Conservation (phyloP, 1,140 invertebrate species). For the Micrasema minimum region DNA sequence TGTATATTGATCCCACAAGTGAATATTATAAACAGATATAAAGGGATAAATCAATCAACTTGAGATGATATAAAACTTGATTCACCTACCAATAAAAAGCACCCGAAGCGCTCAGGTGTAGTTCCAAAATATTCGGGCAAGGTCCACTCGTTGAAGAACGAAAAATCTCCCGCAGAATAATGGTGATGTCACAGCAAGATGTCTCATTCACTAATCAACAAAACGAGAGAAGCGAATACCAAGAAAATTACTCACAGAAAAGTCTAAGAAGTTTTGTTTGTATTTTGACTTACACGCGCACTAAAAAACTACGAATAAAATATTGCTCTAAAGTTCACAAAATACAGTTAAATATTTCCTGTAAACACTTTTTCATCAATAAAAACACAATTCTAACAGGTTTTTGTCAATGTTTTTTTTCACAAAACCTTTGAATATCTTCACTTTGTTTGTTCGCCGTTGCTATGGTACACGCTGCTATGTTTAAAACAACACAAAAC, state of each 20-base stretch:
- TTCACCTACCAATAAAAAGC: too few relatives aligned
- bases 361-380: conserved; percentile 5
- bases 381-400: not conserved
- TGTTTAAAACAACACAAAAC: not conserved
- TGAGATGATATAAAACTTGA: too few relatives aligned
- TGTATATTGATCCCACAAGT: too few relatives aligned
- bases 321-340: not conserved
- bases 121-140: too few relatives aligned
- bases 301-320: not conserved
- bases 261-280: too few relatives aligned
- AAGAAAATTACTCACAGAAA: too few relatives aligned
- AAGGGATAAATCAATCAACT: too few relatives aligned
- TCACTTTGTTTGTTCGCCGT: conserved; percentile 37
- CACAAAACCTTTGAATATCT: not conserved
- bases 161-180: not conserved
- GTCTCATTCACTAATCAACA: not conserved
- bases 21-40: too few relatives aligned
- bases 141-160: too few relatives aligned
- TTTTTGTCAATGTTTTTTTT: conserved; percentile 14
- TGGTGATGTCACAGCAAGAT: conserved; percentile 7
- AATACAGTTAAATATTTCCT: conserved; percentile 1
- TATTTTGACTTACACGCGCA: too few relatives aligned
- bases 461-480: conserved; percentile 41
- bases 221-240: too few relatives aligned
- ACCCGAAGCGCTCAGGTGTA: too few relatives aligned